phyloP scores from a whole-genome alignment of 2,797 vertebrate species.

The Atherinosoma microstoma region DNA sequence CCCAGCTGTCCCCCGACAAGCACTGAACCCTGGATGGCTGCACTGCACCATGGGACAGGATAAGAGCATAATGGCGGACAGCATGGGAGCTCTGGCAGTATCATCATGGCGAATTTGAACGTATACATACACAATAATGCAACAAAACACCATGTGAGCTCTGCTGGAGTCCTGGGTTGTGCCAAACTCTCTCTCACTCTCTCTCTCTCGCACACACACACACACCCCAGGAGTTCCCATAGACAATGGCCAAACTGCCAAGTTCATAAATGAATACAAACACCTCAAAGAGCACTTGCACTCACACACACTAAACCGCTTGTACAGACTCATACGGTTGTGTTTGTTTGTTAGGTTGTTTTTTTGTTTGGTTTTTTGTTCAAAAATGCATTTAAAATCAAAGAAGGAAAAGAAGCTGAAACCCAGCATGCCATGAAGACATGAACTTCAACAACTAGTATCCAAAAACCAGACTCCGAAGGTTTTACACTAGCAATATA shows the following conservation, averaged over 20 bases:
- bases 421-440: constrained; percentile 16
- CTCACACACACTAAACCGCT: constrained; percentile 29
- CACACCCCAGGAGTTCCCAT: constrained; percentile 39
- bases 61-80: constrained; percentile 75
- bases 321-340: constrained; percentile 7
- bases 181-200: constrained; percentile 61
- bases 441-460: constrained; percentile 27
- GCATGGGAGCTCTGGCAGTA: constrained; percentile 69
- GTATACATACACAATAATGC: constrained; percentile 30
- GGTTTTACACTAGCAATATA: not conserved
- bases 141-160: constrained; percentile 46
- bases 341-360: not conserved
- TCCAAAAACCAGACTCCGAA: not conserved
- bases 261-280: constrained; percentile 37
- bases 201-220: constrained; percentile 15
- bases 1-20: constrained; percentile 64
- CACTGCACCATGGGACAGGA: constrained; percentile 74
- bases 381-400: not conserved
- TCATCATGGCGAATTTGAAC: constrained; percentile 55
- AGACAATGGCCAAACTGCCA: constrained; percentile 55
- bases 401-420: not conserved
- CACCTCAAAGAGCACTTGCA: constrained; percentile 30
- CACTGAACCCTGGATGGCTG: constrained; percentile 67
- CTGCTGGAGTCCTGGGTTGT: constrained; percentile 34
- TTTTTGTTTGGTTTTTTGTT: constrained; percentile 4